phyloP scores from a whole-genome alignment of 1,140 invertebrate species.

The Drosophila virilis region DNA sequence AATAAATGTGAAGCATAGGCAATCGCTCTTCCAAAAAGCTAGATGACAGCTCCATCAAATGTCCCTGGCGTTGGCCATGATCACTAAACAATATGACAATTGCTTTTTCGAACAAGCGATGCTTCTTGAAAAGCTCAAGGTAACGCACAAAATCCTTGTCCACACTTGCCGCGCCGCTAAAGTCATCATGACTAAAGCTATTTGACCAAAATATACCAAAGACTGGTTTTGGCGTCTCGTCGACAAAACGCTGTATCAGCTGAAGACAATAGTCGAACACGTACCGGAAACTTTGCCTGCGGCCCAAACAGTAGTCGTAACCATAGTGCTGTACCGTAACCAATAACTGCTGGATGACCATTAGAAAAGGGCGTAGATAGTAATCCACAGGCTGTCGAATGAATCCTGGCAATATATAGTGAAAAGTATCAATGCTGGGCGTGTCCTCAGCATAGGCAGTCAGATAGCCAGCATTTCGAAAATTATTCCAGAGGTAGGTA shows the following conservation, averaged over 20 bases:
- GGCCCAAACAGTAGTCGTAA: slow-evolving; percentile 85
- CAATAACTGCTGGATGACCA: slow-evolving; percentile 85
- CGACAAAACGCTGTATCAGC: slow-evolving; percentile 84
- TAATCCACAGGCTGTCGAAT: slow-evolving; percentile 91
- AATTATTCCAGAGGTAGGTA: slow-evolving; percentile 92
- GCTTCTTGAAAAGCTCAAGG: slow-evolving; percentile 85
- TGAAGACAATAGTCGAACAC: slow-evolving; percentile 86
- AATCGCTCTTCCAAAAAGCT: slow-evolving; percentile 95
- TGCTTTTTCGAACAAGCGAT: slow-evolving; percentile 87
- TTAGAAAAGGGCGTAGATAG: slow-evolving; percentile 90
- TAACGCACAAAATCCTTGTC: slow-evolving; percentile 86
- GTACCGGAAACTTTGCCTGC: slow-evolving; percentile 85
- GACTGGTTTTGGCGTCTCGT: slow-evolving; percentile 86
- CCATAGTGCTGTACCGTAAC: not conserved
- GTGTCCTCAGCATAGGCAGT: slow-evolving; percentile 93
- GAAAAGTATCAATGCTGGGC: slow-evolving; percentile 84
- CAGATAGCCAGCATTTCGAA: slow-evolving; percentile 88
- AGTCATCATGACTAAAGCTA: slow-evolving; percentile 90
- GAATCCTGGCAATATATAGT: slow-evolving; percentile 88
- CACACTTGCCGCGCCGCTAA: slow-evolving; percentile 88
- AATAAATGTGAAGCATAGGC: slow-evolving; percentile 91
- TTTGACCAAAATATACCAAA: slow-evolving; percentile 93
- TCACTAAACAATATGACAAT: slow-evolving; percentile 94
- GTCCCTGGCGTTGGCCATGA: slow-evolving; percentile 95
- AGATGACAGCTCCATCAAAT: slow-evolving; percentile 86